These are phyloP conservation scores for Ginglymostoma cirratum DNA, from an alignment of 2,113 vertebrate species.

Conservation along the genomic window DNA sequence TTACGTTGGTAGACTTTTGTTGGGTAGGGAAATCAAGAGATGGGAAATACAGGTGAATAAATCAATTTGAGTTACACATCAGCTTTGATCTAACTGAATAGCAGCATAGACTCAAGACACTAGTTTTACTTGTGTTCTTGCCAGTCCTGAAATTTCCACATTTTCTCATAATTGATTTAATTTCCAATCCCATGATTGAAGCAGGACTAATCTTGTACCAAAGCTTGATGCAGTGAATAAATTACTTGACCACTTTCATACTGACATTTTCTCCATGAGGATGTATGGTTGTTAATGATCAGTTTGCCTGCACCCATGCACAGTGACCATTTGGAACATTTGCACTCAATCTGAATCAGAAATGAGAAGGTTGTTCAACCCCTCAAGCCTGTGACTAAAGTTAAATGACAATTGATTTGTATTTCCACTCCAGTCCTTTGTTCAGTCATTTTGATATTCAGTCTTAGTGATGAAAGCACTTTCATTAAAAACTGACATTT, in stretches of 20 bases:
- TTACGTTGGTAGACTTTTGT: neutral
- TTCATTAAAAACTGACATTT: neutral
- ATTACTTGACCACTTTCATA: neutral
- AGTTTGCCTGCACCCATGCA: neutral
- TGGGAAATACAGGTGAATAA: neutral
- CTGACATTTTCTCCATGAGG: neutral
- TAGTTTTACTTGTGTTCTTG: neutral
- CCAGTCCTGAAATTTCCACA: neutral
- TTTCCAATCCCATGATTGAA: neutral
- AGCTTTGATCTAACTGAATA: neutral
- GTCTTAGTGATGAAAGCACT: neutral
- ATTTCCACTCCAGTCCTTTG: no score
- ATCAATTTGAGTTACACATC: neutral
- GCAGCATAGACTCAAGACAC: no score
- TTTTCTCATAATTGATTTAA: neutral
- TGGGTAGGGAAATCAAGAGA: neutral
- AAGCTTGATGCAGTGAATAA: neutral
- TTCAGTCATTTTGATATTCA: neutral
- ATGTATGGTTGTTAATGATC: neutral
- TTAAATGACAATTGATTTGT: no score
- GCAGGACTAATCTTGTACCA: neutral
- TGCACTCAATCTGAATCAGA: neutral
- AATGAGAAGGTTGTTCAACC: neutral
- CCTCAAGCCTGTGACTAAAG: neutral
- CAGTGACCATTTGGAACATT: neutral